Evolutionary conservation across 1,140 invertebrate species (phyloP), one percentile per base, ranked within the genome.

Genomic region (Neotoxoptera formosana): DNA sequence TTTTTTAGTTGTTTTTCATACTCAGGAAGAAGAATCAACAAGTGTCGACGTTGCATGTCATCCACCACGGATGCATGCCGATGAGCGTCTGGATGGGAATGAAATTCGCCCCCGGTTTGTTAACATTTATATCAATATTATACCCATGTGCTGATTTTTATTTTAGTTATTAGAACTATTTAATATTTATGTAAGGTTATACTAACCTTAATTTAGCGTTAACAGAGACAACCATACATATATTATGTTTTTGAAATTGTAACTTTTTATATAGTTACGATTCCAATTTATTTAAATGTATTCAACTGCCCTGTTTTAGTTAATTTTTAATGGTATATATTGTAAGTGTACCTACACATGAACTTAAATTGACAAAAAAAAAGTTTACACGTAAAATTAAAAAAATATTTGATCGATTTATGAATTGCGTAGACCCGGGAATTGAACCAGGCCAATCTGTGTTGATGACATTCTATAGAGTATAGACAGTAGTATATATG

Each of bases 71-170:
- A 90, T 97, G 98, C 94, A 99, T 99, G 98, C 98, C 98, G 21
- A 97, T 99, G 95, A 98, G 97, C 20, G 98, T 99, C 7, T 99
- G 98, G 98, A 98, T 98, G 96, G 98, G 98, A n/a, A 96, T 99
- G 94, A 98, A 99, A 95, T 99, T 99, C 95, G 98, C 98, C n/a
- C 98, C 98, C 95, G 97, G 97, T 97, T 94, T 45, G 93, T 84
- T 7, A 81, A 53, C 25, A 47, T n/a, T 51, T 30, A 8, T 86
- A 14, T 47, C 21, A 6, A 86, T 47, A 45, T 76, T 76, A 17
- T 4, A 17, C 11, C 4, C 3, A 3, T 30, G 30, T n/a, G 0
- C 30, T 25, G 30, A 67, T 67, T 60, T 60, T 30, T n/a, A n/a
- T 67, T 67, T 67, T n/a, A 60, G 7, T 67, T 67, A 67, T 67